phyloP scores from a whole-genome alignment of 2,797 vertebrate genomes.

The Gila robusta region DNA sequence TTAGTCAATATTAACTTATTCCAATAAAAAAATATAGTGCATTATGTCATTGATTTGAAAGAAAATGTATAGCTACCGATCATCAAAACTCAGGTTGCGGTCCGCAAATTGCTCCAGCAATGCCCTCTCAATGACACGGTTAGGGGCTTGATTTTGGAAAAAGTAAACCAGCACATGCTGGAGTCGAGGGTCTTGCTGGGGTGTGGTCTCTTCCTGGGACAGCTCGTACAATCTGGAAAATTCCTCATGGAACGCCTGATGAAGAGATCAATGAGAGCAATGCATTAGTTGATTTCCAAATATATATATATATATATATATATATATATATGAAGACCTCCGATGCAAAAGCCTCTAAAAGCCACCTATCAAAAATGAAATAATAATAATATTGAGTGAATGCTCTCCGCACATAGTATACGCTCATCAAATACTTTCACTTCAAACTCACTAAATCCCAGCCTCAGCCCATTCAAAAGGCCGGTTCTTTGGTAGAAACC shows the following conservation, averaged over 20 bases:
- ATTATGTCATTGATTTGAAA: not conserved
- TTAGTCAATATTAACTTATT: not conserved
- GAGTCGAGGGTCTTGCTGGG: constrained; percentile 87
- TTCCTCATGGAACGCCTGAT: constrained; percentile 94
- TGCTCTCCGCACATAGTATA: too few species aligned
- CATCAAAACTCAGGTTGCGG: constrained; percentile 95
- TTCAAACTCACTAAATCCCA: too few species aligned
- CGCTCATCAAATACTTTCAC: too few species aligned
- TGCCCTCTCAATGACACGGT: constrained; percentile 90
- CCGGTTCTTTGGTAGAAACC: too few species aligned
- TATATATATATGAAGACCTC: too few species aligned
- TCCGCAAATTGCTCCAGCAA: constrained; percentile 96
- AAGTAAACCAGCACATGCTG: constrained; percentile 94
- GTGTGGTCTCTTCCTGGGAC: constrained; percentile 85
- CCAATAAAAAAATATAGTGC: not conserved
- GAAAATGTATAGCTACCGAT: constrained; percentile 78
- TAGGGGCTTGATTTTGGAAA: constrained; percentile 92
- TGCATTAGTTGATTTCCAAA: not conserved
- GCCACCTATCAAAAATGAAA: too few species aligned
- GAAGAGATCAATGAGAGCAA: constrained; percentile 24
- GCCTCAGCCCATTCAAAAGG: too few species aligned
- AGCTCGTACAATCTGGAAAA: constrained; percentile 89
- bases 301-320: too few species aligned
- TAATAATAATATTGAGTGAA: too few species aligned
- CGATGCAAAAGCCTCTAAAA: too few species aligned